Conservation (phyloP, 2,113 vertebrate genomes). For the Pitta sordida region DNA sequence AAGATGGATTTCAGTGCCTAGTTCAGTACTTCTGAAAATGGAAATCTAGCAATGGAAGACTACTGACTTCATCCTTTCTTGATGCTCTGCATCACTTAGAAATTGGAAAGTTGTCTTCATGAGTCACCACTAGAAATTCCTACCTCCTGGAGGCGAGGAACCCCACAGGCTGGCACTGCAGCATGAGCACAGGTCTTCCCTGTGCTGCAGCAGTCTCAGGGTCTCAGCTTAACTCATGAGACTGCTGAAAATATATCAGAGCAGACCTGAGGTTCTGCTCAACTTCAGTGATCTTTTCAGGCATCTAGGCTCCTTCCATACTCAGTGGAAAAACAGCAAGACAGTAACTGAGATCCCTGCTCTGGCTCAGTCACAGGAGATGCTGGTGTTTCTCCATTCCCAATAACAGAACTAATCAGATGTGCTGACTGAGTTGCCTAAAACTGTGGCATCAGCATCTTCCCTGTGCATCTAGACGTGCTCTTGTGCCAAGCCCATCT, state of each 20-base stretch:
- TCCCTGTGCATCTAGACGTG: not conserved
- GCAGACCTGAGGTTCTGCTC: not conserved
- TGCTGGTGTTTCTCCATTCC: not conserved
- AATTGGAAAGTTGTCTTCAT: not conserved
- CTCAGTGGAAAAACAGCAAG: not conserved
- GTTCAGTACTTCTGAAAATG: not conserved
- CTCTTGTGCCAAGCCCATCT: not conserved
- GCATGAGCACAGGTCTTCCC: not conserved
- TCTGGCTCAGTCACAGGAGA: not conserved
- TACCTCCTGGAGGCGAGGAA: not conserved
- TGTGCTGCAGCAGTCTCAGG: accelerated
- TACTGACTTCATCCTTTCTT: not conserved
- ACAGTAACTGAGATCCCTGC: not conserved
- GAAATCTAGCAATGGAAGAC: not conserved
- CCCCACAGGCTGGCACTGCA: not conserved
- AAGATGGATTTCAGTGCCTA: not conserved
- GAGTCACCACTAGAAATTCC: not conserved
- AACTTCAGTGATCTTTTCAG: not conserved
- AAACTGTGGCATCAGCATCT: not conserved
- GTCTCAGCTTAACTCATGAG: not conserved
- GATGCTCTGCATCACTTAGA: not conserved
- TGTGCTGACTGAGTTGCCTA: not conserved
- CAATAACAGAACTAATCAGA: not conserved
- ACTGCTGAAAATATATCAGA: not conserved
- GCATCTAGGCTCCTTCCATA: not conserved